These are phyloP conservation scores for Pristionchus japonicus DNA, from an alignment of 2,888 invertebrate species.

Conservation along the genomic window DNA sequence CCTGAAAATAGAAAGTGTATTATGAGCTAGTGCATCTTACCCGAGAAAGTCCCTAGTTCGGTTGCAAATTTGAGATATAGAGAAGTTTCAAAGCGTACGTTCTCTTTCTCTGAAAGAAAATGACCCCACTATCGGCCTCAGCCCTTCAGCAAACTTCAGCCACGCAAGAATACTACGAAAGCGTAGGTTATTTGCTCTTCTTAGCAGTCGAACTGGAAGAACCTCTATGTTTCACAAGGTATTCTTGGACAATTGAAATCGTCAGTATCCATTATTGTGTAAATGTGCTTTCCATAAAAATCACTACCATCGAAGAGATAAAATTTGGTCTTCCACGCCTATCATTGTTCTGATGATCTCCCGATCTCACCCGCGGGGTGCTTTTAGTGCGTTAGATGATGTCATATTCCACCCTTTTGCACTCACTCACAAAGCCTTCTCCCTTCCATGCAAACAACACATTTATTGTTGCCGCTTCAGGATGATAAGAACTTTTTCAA, in stretches of 20 bases:
- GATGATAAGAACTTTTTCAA: neutral
- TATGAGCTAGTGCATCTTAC: neutral
- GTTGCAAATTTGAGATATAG: neutral
- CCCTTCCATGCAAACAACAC: conserved; percentile 5
- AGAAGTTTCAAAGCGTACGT: neutral
- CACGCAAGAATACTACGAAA: neutral
- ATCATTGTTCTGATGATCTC: neutral
- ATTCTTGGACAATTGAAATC: no score
- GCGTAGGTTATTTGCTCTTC: neutral
- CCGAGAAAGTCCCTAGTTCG: neutral
- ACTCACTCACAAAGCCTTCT: neutral
- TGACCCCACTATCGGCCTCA: neutral
- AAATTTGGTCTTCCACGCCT: no score
- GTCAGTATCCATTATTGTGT: no score
- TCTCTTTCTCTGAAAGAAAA: neutral
- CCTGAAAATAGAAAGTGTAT: conserved; percentile 76
- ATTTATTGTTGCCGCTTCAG: conserved; percentile 6
- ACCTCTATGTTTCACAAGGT: neutral
- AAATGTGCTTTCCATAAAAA: no score
- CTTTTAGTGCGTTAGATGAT: neutral
- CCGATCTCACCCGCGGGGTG: neutral
- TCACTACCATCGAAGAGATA: no score
- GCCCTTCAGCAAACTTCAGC: neutral
- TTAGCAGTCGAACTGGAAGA: neutral
- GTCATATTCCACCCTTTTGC: neutral